Conservation (phyloP, 2,113 vertebrate species). For the Thalassarche chlororhynchos region DNA sequence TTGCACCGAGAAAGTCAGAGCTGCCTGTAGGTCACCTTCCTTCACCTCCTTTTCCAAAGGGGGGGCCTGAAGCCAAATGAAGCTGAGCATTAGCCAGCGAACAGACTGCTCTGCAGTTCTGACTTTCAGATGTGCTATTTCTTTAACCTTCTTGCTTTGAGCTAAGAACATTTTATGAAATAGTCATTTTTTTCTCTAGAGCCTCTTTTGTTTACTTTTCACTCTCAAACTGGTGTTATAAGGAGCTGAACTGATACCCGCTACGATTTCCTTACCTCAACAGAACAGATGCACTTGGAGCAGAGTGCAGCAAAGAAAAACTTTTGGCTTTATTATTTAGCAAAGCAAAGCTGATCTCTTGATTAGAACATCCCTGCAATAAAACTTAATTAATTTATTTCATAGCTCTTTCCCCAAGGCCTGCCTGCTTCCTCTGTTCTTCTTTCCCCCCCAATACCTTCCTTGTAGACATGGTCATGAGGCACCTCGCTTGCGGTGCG, state of each 20-base stretch:
- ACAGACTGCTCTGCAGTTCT: background rate
- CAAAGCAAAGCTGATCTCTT: background rate
- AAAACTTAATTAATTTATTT: background rate
- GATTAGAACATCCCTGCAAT: background rate
- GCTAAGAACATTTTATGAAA: conserved; percentile 7
- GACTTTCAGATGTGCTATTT: background rate
- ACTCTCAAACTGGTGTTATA: conserved; percentile 1
- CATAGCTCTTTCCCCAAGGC: background rate
- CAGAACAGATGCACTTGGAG: background rate
- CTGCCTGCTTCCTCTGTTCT: background rate
- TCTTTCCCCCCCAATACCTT: rapidly evolving
- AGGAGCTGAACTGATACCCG: background rate
- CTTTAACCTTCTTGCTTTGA: conserved; percentile 5
- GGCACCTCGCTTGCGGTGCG: rapidly evolving
- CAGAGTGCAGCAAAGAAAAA: background rate
- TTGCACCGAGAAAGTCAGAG: background rate
- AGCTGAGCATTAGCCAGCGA: background rate
- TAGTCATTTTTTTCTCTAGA: background rate
- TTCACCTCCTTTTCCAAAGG: background rate
- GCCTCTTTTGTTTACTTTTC: conserved; percentile 30
- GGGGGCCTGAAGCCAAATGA: background rate
- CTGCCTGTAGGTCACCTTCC: background rate
- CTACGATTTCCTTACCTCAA: background rate
- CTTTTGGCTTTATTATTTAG: background rate
- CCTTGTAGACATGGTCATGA: rapidly evolving